These are phyloP conservation scores for Zaprionus africanus DNA, from an alignment of 1,140 invertebrate species.

Conservation along the genomic window DNA sequence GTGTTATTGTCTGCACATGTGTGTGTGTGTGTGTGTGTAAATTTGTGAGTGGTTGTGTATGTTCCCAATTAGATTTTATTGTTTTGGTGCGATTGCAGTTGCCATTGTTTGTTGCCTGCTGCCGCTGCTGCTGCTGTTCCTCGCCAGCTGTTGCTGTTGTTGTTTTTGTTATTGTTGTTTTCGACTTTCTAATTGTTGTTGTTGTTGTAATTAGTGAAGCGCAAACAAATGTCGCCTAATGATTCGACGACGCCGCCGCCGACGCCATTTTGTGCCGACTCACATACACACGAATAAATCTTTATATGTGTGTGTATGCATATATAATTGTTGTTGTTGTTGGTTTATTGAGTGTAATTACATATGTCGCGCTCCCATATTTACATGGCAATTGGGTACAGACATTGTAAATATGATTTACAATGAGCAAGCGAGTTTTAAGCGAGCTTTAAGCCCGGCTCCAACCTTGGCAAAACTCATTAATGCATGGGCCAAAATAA, in stretches of 20 bases:
- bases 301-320: constrained; percentile 18
- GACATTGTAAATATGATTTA: constrained; percentile 57
- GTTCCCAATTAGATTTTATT: constrained; percentile 78
- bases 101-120: constrained; percentile 54
- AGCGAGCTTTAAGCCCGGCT: constrained; percentile 28
- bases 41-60: constrained; percentile 37
- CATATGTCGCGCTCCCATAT: constrained; percentile 66
- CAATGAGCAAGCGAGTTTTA: constrained; percentile 21
- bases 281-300: constrained; percentile 19
- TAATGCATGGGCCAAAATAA: constrained; percentile 53
- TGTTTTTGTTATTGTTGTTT: constrained; percentile 51
- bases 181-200: constrained; percentile 42
- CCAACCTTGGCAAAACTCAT: constrained; percentile 66
- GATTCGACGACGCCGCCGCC: constrained; percentile 45
- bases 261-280: constrained; percentile 59
- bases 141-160: constrained; percentile 39
- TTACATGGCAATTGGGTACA: constrained; percentile 58
- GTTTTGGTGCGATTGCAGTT: constrained; percentile 72
- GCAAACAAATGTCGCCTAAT: constrained; percentile 76
- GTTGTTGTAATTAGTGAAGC: constrained; percentile 77
- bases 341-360: constrained; percentile 59
- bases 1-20: constrained; percentile 14
- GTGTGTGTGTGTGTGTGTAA: constrained; percentile 24
- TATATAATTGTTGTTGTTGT: constrained; percentile 31
- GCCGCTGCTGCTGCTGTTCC: constrained; percentile 21